Evolutionary conservation across 1,140 invertebrate species (phyloP).

Genomic region (Physella acuta): DNA sequence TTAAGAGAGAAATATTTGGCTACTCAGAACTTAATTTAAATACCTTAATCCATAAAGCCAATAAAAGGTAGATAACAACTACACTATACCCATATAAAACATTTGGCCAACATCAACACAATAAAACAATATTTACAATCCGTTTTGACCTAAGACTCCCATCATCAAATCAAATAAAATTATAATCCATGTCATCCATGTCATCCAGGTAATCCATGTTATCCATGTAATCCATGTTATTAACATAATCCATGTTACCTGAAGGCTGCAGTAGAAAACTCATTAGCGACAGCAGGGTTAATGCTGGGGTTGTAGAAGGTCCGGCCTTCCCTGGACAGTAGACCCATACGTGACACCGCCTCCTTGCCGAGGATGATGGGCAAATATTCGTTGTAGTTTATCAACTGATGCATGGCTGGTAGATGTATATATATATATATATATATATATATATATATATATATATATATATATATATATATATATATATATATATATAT

Average conservation of each 20-base stretch:
- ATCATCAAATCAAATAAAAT: background rate
- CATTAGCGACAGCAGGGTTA: slow-evolving; percentile 25
- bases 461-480: too few relatives aligned
- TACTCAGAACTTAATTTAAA: too few relatives aligned
- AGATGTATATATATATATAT: too few relatives aligned
- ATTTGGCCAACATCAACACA: background rate
- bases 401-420: slow-evolving; percentile 91
- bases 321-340: slow-evolving; percentile 4
- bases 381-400: slow-evolving; percentile 81
- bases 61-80: background rate
- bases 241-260: too few relatives aligned
- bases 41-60: too few relatives aligned
- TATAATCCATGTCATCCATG: background rate
- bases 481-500: too few relatives aligned
- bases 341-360: background rate
- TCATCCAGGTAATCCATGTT: too few relatives aligned
- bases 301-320: slow-evolving; percentile 6
- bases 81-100: background rate
- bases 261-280: slow-evolving; percentile 27
- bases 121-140: background rate
- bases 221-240: too few relatives aligned
- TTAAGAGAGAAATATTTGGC: too few relatives aligned
- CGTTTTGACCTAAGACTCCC: background rate
- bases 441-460: too few relatives aligned
- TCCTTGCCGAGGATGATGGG: slow-evolving; percentile 13